Conservation (phyloP, 2,113 vertebrate species). For the Catharus minimus region DNA sequence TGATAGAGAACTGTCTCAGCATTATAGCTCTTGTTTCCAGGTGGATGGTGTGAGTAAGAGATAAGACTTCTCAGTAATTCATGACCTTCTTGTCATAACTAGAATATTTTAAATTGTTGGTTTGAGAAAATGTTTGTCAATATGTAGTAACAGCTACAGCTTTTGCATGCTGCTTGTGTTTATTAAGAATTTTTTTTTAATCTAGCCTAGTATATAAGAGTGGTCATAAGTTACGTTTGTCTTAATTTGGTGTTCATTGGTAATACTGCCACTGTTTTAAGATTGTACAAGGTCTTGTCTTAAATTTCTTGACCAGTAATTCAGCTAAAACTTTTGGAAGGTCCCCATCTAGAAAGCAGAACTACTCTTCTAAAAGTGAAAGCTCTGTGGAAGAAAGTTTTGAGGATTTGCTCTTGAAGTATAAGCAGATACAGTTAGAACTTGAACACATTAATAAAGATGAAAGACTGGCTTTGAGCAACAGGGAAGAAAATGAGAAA, state of each 20-base stretch:
- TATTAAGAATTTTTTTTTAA: slow-evolving; percentile 3
- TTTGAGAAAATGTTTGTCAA: not conserved
- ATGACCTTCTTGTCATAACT: not conserved
- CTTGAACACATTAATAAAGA: slow-evolving; percentile 94
- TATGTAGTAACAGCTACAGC: not conserved
- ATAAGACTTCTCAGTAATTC: not conserved
- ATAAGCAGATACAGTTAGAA: slow-evolving; percentile 95
- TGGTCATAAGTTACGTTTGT: not conserved
- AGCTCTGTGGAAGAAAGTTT: slow-evolving; percentile 90
- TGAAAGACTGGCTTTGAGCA: slow-evolving; percentile 88
- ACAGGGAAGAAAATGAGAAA: slow-evolving; percentile 68
- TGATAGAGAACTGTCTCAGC: not conserved
- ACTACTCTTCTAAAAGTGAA: slow-evolving; percentile 79
- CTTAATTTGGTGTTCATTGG: not conserved
- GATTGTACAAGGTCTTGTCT: not conserved
- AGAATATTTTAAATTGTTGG: not conserved
- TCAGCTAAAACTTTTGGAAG: slow-evolving; percentile 86
- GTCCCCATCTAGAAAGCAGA: slow-evolving; percentile 78
- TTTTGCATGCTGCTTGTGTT: not conserved
- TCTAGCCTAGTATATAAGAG: not conserved
- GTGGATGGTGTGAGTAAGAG: not conserved
- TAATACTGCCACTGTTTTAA: not conserved
- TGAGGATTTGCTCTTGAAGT: slow-evolving; percentile 93
- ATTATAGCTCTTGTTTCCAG: not conserved
- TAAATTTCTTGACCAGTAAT: slow-evolving; percentile 75